A percentile compares a stretch with the other conserved stretches of the same genome.
phyloP scores from a whole-genome alignment of 2,113 vertebrate genomes.

The Pygathrix nemaeus region DNA sequence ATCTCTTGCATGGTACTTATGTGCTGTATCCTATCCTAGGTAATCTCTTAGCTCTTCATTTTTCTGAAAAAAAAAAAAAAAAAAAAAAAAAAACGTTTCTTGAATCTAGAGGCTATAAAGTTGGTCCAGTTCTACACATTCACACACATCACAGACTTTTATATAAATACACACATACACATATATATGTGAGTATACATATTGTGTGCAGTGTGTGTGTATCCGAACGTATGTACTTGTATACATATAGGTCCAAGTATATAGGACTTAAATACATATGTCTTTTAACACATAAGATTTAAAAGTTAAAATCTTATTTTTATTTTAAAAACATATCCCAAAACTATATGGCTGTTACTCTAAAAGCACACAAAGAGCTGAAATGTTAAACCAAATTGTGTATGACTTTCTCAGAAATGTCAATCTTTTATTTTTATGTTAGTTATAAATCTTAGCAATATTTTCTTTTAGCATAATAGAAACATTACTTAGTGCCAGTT shows the following conservation, averaged over 20 bases:
- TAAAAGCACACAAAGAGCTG: neutral
- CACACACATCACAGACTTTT: neutral
- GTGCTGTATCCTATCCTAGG: neutral
- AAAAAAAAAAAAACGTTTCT: neutral
- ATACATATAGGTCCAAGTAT: neutral
- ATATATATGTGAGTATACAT: neutral
- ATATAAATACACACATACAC: neutral
- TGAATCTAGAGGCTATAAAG: neutral
- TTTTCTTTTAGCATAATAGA: neutral
- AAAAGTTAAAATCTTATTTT: neutral
- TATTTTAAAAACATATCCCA: neutral
- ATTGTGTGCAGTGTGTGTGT: neutral
- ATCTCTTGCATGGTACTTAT: neutral
- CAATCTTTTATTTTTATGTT: neutral
- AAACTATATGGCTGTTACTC: neutral
- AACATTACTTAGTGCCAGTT: neutral
- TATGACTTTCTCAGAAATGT: neutral
- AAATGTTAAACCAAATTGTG: neutral
- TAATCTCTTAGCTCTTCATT: neutral
- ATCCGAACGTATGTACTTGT: neutral
- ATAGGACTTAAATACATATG: neutral
- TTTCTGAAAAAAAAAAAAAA: neutral
- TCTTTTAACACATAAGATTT: neutral
- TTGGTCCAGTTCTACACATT: neutral
- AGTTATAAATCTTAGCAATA: neutral